These are phyloP conservation scores for Bagarius yarrelli DNA, from an alignment of 2,113 vertebrate genomes.

Conservation along the genomic window DNA sequence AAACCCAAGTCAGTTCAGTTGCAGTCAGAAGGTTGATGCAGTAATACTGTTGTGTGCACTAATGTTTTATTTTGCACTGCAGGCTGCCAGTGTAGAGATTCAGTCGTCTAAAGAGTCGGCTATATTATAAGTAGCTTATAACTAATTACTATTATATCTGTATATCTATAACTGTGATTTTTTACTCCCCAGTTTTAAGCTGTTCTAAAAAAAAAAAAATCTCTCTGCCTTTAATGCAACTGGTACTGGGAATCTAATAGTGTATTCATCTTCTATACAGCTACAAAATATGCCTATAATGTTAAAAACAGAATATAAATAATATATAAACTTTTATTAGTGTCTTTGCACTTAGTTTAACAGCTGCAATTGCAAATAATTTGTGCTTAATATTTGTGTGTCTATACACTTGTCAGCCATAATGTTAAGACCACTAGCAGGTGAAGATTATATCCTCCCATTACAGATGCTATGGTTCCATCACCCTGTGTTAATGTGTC, in stretches of 20 bases:
- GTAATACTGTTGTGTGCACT: neutral
- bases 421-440: no score
- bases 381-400: no score
- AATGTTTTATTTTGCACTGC: neutral
- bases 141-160: neutral
- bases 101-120: neutral
- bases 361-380: neutral
- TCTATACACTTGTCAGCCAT: no score
- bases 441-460: no score
- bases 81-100: neutral
- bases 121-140: neutral
- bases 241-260: neutral
- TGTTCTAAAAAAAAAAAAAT: neutral
- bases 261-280: neutral
- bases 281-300: neutral
- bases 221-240: neutral
- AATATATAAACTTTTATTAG: neutral
- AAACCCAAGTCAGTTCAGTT: neutral
- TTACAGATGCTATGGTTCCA: no score
- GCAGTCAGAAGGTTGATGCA: neutral
- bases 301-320: neutral
- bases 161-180: no score
- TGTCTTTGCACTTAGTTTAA: conserved; percentile 36
- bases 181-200: no score
- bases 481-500: no score